Conservation (phyloP, 2,113 vertebrate species). For the Melanocharis versteri region DNA sequence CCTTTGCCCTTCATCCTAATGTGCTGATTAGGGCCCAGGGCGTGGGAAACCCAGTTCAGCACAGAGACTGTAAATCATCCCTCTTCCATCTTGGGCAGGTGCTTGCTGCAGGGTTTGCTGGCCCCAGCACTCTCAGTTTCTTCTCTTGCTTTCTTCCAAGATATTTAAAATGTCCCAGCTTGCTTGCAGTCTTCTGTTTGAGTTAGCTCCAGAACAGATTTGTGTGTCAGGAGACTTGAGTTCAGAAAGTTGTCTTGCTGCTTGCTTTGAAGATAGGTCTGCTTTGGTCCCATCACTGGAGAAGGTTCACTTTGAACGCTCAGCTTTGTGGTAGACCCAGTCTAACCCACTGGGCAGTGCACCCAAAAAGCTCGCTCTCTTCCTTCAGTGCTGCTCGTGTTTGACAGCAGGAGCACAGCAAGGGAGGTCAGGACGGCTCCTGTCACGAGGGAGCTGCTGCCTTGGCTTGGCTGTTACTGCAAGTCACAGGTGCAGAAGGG, state of each 20-base stretch:
- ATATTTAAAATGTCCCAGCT: background rate
- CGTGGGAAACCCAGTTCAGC: background rate
- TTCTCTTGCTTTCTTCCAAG: background rate
- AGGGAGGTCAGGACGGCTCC: background rate
- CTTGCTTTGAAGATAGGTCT: background rate
- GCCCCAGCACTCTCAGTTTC: background rate
- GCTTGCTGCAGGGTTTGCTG: background rate
- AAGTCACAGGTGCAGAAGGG: background rate
- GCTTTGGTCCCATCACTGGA: background rate
- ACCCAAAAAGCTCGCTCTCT: background rate
- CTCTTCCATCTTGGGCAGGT: rapidly evolving
- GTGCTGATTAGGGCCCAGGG: background rate
- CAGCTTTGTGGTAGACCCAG: background rate
- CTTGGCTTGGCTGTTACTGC: background rate
- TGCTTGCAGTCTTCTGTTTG: background rate
- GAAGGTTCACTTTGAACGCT: background rate
- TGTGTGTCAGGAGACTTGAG: background rate
- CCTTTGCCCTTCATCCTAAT: background rate
- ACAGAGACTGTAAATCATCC: background rate
- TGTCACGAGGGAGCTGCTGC: background rate
- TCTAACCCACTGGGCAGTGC: background rate
- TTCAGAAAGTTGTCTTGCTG: background rate
- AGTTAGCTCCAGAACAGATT: background rate
- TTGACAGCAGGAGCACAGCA: background rate
- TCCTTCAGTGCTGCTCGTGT: background rate